Percentiles rank a stretch among this genome's conserved stretches.
These are phyloP conservation scores for Ichneumoninae sp. DNA, from an alignment of 2,888 invertebrate genomes.

Conservation along the genomic window DNA sequence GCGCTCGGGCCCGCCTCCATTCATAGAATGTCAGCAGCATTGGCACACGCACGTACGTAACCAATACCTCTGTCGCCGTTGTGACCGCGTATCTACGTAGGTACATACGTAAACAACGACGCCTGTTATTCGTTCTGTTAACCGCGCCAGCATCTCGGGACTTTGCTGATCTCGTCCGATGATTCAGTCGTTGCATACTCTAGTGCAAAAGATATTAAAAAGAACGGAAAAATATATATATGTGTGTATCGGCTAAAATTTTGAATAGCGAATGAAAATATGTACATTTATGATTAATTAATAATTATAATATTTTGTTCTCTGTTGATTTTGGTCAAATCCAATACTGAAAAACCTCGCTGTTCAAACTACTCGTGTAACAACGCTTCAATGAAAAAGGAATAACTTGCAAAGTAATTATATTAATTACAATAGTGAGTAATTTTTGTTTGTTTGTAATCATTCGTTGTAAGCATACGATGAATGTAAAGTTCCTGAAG, in stretches of 20 bases:
- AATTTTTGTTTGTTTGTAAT: no score
- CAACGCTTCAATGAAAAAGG: no score
- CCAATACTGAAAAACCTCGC: no score
- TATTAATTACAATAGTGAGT: no score
- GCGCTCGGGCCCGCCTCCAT: slow-evolving; percentile 77
- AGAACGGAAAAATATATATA: neutral
- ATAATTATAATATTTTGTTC: no score
- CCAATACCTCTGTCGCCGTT: slow-evolving; percentile 29
- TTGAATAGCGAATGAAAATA: no score
- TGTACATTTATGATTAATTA: no score
- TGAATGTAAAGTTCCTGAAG: no score
- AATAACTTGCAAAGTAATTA: no score
- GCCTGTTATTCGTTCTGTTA: slow-evolving; percentile 50
- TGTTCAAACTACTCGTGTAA: no score
- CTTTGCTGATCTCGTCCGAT: slow-evolving; percentile 18
- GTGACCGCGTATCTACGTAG: slow-evolving; percentile 13
- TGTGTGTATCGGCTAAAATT: neutral
- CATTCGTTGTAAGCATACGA: no score
- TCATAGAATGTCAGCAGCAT: slow-evolving; percentile 77
- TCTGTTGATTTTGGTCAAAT: no score
- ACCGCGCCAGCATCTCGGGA: slow-evolving; percentile 1
- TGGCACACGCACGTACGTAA: slow-evolving; percentile 27
- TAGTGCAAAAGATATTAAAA: neutral
- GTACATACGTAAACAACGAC: slow-evolving; percentile 29
- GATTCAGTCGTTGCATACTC: neutral